Base-by-base conservation (phyloP, 2,888 invertebrate species). In the Electrophaes corylata region DNA sequence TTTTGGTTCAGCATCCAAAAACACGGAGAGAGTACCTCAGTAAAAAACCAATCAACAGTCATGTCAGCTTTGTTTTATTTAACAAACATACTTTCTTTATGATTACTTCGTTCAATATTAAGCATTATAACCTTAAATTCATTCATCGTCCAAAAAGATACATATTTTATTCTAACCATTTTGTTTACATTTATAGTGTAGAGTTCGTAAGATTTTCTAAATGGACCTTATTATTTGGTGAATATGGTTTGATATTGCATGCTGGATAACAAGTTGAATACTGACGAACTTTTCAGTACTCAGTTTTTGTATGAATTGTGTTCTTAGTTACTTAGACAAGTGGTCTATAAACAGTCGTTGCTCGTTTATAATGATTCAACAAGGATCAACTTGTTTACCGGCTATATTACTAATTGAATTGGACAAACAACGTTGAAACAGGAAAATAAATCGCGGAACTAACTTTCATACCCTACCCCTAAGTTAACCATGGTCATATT, bases 401-500 rank as follows among this genome's bases (percentile, higher is more conserved):
- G 8, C 1, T 29, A 10, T 8, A 10, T 2, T 29, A 29, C 26
- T 10, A 23, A 23, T 23, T 23, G 4, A 23, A 29, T 10, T 29
- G 26, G 26, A 10, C 10, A 29, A 29, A 29, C 2, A 29, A 10
- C 6, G 10, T 29, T 1, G 10, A 10, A 10, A 10, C 2, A 29
- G 10, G 14, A 14, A 14, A 14, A 4, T 20, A 19, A 29, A 19
- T 19, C 31, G 12, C 29, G 14, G n/a, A 18, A 16, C 40, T 37
- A 19, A 52, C 37, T 26, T 12, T 14, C 39, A 43, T 18, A 19
- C 29, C 26, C 2, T 29, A 29, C 26, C 26, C 6, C 29, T 50
- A 46, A 46, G 37, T 40, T 56, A 64, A 69, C 65, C 64, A 54
- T 64, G 61, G 47, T 66, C 62, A 67, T 59, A 58, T 55, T 73